phyloP scores from a whole-genome alignment of 2,797 vertebrate genomes.

The Acropternis orthonyx region DNA sequence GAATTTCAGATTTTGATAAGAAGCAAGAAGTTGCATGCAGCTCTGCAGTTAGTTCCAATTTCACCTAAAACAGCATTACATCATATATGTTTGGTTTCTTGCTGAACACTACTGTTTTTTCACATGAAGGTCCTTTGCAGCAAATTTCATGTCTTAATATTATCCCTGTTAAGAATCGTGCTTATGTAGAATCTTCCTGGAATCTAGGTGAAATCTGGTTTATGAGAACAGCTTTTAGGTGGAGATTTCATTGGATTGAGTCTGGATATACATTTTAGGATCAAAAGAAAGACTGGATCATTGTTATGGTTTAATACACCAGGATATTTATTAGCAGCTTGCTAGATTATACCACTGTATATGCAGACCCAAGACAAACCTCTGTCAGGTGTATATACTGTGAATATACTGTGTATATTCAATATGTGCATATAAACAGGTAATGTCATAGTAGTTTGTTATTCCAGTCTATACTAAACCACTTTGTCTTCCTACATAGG shows the following conservation, averaged over 20 bases:
- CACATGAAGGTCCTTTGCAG: neutral
- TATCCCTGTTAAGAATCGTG: neutral
- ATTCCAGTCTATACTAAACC: neutral
- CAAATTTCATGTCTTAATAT: neutral
- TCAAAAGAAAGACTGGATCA: neutral
- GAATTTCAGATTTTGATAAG: neutral
- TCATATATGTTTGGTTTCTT: neutral
- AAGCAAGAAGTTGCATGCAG: rapidly evolving
- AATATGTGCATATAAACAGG: neutral
- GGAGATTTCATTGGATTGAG: neutral
- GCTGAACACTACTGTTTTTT: neutral
- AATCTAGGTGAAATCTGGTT: neutral
- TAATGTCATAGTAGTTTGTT: neutral
- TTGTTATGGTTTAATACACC: neutral
- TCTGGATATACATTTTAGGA: neutral
- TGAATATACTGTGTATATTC: neutral
- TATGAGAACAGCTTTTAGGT: neutral
- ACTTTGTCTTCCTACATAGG: neutral
- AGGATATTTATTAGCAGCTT: neutral
- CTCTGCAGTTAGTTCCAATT: neutral
- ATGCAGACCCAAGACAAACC: neutral
- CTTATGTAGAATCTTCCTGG: neutral
- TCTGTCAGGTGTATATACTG: neutral
- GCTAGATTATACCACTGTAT: neutral
- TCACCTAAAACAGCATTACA: neutral